Evolutionary conservation across 2,113 vertebrate genomes (phyloP).

Genomic region (Chionis minor): DNA sequence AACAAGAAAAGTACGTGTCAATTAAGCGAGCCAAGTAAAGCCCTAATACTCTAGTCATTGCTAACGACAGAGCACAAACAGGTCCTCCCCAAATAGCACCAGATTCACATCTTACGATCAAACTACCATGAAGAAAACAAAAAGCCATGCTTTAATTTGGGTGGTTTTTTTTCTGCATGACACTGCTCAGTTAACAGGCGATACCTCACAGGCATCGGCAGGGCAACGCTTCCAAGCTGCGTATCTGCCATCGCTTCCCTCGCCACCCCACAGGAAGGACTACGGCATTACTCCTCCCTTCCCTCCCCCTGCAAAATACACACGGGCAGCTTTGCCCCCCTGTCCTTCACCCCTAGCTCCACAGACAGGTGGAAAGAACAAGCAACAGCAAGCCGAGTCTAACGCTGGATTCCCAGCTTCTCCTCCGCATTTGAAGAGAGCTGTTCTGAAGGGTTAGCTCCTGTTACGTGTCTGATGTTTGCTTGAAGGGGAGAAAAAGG

Average conservation of each 20-base stretch:
- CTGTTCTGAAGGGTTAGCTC: accelerated
- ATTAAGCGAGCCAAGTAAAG: neutral
- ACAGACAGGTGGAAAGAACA: neutral
- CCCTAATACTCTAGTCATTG: neutral
- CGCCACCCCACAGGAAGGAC: neutral
- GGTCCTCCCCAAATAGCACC: neutral
- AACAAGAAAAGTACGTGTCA: neutral
- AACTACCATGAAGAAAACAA: neutral
- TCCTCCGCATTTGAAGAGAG: accelerated
- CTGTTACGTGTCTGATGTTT: neutral
- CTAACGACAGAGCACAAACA: neutral
- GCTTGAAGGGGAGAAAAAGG: accelerated
- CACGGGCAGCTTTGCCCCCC: neutral
- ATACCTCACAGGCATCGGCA: accelerated
- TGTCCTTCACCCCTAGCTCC: neutral
- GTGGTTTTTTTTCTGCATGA: neutral
- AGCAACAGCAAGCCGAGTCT: neutral
- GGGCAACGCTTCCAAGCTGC: neutral
- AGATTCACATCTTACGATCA: neutral
- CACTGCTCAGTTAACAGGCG: neutral
- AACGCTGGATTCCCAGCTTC: neutral
- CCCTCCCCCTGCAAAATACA: neutral
- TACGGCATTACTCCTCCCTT: accelerated
- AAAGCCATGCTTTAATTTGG: neutral
- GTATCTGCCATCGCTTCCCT: neutral